Base-by-base conservation (phyloP, 1,140 invertebrate species). In the Heliconius congener region DNA sequence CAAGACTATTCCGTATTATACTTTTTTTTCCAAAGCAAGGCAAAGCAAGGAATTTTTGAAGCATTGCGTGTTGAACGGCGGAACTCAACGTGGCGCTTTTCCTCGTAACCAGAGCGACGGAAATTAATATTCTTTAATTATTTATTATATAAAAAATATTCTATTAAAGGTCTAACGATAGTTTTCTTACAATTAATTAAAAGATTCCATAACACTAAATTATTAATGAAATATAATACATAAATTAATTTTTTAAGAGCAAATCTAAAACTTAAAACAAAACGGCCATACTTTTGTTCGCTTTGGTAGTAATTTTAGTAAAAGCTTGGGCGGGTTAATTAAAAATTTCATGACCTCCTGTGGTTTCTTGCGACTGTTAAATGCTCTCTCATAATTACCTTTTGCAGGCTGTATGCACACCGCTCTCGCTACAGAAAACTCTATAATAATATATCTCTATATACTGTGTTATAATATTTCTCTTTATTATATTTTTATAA, bases 251-350 rank as follows among this genome's bases (percentile, higher is more conserved):
- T 13, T 66, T 46, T 57, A 57, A 57, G 23, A 66, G 57, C 57
- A 66, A 66, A 66, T 27, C 23, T 66, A 23, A 8, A 23, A 66
- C 57, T 27, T 27, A 4, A 30, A 57, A 57, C n/a, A 57, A 57
- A 57, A 57, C n/a, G 8, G 55, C 6, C 6, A 57, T 50, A 66
- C 78, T 79, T 74, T 75, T 75, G 60, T 70, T 55, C 66, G 52
- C 60, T 79, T 72, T 13, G 30, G 34, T 74, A 75, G 70, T 76
- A 72, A 79, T 79, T 79, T 79, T 79, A 79, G 39, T 79, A 74
- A 79, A 79, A 72, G 46, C 73, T 72, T 73, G 27, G 66, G 57
- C 5, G 73, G 77, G 46, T 79, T 79, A 71, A 79, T 79, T 79
- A 79, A 79, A 79, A 79, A 55, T 75, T 74, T 75, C 73, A 74